These are phyloP conservation scores for Hormaphis cornu DNA, from an alignment of 1,140 invertebrate genomes.

Conservation along the genomic window DNA sequence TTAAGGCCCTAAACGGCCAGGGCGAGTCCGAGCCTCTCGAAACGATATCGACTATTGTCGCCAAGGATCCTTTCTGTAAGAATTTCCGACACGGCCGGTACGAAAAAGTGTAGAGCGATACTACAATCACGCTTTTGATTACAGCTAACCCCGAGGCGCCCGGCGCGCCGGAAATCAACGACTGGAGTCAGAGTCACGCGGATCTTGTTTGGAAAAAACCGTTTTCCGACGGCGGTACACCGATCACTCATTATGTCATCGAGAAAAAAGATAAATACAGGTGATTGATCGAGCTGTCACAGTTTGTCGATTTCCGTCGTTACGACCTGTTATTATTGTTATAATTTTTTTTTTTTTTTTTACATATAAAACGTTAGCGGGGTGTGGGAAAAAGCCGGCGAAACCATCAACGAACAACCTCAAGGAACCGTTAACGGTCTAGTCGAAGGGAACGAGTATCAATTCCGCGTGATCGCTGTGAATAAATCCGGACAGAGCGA, in stretches of 20 bases:
- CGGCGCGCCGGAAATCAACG: conserved; percentile 72
- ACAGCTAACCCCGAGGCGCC: conserved; percentile 68
- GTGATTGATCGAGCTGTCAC: conserved; percentile 35
- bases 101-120: not conserved
- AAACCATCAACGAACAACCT: conserved; percentile 62
- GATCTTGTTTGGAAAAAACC: conserved; percentile 78
- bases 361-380: conserved; percentile 47
- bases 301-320: too few species aligned
- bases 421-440: conserved; percentile 71
- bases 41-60: conserved; percentile 79
- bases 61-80: conserved; percentile 94
- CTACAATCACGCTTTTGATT: conserved; percentile 38
- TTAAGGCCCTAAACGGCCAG: conserved; percentile 93
- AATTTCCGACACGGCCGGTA: conserved; percentile 36
- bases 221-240: conserved; percentile 76
- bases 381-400: conserved; percentile 81
- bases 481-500: conserved; percentile 90
- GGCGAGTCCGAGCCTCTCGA: conserved; percentile 95
- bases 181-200: conserved; percentile 85
- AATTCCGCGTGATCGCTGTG: conserved; percentile 92
- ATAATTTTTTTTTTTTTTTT: not conserved
- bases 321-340: not conserved
- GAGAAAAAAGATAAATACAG: conserved; percentile 94
- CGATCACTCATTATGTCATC: conserved; percentile 88
- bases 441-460: conserved; percentile 94